These are phyloP conservation scores for Etheostoma cragini DNA, from an alignment of 2,113 vertebrate genomes.

Conservation along the genomic window DNA sequence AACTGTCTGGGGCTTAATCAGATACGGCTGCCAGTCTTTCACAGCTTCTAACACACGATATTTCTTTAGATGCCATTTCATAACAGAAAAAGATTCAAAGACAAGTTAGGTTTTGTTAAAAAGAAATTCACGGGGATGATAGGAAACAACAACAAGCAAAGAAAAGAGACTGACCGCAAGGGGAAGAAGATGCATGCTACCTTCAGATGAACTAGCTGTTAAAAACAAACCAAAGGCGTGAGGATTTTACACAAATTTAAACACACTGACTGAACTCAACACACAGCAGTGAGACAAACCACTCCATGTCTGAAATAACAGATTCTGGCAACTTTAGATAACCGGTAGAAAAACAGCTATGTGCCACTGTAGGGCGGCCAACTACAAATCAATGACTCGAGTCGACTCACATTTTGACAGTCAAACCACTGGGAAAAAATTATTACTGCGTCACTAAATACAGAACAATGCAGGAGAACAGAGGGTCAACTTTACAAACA, in stretches of 20 bases:
- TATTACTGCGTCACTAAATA: no score
- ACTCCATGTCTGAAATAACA: neutral
- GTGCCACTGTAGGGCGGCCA: neutral
- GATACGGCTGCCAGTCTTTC: slow-evolving; percentile 11
- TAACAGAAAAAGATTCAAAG: neutral
- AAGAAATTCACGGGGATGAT: neutral
- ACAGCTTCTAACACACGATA: slow-evolving; percentile 15
- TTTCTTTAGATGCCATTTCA: slow-evolving; percentile 18
- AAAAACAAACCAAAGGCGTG: neutral
- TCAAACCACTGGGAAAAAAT: no score
- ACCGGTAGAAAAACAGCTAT: neutral
- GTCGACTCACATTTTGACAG: no score
- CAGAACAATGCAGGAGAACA: no score
- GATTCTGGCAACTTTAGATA: neutral
- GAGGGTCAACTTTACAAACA: no score
- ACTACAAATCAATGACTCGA: neutral
- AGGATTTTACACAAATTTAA: neutral
- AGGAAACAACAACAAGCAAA: neutral
- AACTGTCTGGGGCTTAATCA: slow-evolving; percentile 19
- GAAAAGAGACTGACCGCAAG: neutral
- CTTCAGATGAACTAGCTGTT: neutral
- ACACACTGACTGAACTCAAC: neutral
- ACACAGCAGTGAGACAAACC: neutral
- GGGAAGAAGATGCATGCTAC: neutral
- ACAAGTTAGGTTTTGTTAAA: neutral